Evolutionary conservation across 2,888 invertebrate genomes (phyloP), one percentile per base, ranked within the genome.

Genomic region (Agonopterix arenella): DNA sequence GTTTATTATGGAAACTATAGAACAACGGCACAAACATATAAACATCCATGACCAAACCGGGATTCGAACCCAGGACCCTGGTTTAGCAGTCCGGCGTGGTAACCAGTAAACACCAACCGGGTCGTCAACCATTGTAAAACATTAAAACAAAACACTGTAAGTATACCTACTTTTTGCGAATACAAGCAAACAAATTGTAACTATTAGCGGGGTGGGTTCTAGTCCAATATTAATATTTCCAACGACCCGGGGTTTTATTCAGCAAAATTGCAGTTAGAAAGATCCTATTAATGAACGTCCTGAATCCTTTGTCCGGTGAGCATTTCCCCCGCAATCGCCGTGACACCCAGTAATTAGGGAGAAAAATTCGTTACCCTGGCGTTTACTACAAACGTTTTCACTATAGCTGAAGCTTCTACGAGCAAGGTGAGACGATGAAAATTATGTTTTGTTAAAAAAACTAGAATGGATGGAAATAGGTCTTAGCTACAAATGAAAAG

Each of bases 221-320:
- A 73, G 63, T 28, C 75, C 75, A 79, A 82, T 86, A 88, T 88
- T 86, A 88, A 85, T 88, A 84, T 82, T 84, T 80, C 81, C 74
- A 69, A 68, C 68, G 74, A 70, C 68, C 68, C 69, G 62, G 63
- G 61, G 77, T 85, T 84, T 83, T 83, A 84, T 86, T 85, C 84
- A 84, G 76, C 73, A 13, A 44, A 48, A 48, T 48, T 48, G 48
- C 48, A 48, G 48, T 48, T 48, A 45, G 84, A 84, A 81, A 84
- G 86, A 86, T 84, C 80, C 84, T 88, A 88, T 88, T 89, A 89
- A 88, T 89, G 85, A 86, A 85, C 83, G 88, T 86, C 84, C 75
- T 76, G 68, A 68, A 66, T 72, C 76, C 77, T 88, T 88, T 85
- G 84, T 84, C 77, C 80, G 70, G 72, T 71, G 74, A 76, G 80